These are phyloP conservation scores for Rapana venosa DNA, from an alignment of 2,888 invertebrate species.

Conservation along the genomic window DNA sequence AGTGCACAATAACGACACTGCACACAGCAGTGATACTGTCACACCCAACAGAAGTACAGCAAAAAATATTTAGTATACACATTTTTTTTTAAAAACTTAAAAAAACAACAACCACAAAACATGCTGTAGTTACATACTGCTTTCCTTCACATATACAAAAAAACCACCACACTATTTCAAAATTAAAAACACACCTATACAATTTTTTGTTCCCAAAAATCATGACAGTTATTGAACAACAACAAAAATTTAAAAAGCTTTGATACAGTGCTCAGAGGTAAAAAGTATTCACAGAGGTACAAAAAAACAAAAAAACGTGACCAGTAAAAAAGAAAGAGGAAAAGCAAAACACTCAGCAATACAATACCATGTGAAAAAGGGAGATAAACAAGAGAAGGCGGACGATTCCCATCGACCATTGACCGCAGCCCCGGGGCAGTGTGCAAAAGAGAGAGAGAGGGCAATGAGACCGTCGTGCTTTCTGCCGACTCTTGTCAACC, in stretches of 20 bases:
- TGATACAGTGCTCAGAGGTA: background rate
- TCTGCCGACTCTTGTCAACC: background rate
- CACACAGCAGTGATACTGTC: too few species aligned
- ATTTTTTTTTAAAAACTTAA: too few species aligned
- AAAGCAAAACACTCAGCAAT: background rate
- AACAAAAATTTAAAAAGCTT: background rate
- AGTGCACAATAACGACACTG: too few species aligned
- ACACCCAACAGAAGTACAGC: too few species aligned
- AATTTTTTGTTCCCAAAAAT: too few species aligned
- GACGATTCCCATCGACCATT: slow-evolving; percentile 19
- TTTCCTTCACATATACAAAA: background rate
- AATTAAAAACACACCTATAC: background rate
- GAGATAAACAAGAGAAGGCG: slow-evolving; percentile 14
- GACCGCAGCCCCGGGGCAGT: slow-evolving; percentile 19
- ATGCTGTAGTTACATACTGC: background rate
- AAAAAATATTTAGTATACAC: background rate
- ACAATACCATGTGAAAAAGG: slow-evolving; percentile 36
- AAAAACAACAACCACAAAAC: background rate
- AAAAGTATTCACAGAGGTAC: too few species aligned
- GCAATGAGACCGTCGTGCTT: background rate
- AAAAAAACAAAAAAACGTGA: background rate
- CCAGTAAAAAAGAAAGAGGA: background rate
- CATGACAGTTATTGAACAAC: too few species aligned
- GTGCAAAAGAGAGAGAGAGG: background rate
- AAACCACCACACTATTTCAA: background rate